Evolutionary conservation across 2,888 invertebrate species (phyloP), one percentile per base, ranked within the genome.

Genomic region (Prenolepis imparis): DNA sequence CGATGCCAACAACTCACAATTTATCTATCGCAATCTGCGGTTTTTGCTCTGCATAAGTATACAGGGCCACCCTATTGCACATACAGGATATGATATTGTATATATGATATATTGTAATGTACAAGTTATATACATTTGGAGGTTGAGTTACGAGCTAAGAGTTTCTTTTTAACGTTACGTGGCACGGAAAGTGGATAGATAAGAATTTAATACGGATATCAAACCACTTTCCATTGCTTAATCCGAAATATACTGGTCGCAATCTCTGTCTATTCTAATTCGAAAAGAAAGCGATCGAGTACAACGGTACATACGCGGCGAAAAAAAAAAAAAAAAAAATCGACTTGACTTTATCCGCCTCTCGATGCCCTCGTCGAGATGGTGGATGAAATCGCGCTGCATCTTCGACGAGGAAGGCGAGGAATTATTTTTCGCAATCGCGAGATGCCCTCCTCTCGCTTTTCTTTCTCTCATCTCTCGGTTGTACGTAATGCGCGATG

Each of bases 371-470:
- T 44, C 18, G 32, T 44, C 18, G 32, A 39, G 59, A 24, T 28
- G 44, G 11, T 32, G n/a, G 15, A 78, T 44, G 66, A 21, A 74
- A 66, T 67, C 64, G 66, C 44, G n/a, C 36, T 36, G 12, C 18
- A 5, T 36, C 48, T 63, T 52, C 44, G 18, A 24, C 44, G 18
- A 24, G 39, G 67, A n/a, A 86, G 67, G 44, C 74, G 64, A 44
- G 24, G 41, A 75, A 67, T 87, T 48, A 75, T 75, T 86, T 87
- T 87, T 86, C 86, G 89, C 87, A 89, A 89, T 86, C 82, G 66
- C 9, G 28, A 28, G 12, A 41, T 41, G 48, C 61, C 63, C 61
- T 64, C 70, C 75, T 59, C 39, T 63, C 28, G n/a, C 55, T 64
- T 68, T 15, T 74, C 21, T 39, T 9, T 61, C n/a, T 41, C 52